These are phyloP conservation scores for Arenaria interpres DNA, from an alignment of 2,113 vertebrate species.

Conservation along the genomic window DNA sequence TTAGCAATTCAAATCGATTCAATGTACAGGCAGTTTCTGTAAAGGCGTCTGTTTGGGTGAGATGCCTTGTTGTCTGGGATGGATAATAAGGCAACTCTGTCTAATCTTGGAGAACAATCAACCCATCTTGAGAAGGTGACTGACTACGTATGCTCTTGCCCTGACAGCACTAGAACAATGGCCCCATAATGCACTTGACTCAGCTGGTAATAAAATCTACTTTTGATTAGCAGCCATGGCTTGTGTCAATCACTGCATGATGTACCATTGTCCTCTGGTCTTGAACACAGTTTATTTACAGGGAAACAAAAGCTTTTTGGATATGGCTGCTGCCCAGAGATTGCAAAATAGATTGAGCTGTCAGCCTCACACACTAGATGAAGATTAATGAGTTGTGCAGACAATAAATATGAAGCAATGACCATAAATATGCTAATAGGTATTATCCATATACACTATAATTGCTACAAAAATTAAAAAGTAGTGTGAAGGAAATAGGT, in stretches of 20 bases:
- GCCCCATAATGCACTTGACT: conserved; percentile 80
- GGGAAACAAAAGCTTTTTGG: conserved; percentile 87
- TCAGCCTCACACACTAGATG: conserved; percentile 93
- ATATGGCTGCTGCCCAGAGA: conserved; percentile 85
- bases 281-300: conserved; percentile 84
- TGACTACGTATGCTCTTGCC: conserved; percentile 79
- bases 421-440: conserved; percentile 99
- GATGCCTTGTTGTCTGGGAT: conserved; percentile 76
- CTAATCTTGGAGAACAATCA: conserved; percentile 86
- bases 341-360: conserved; percentile 99
- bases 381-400: conserved; percentile 97
- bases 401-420: conserved; percentile 98
- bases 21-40: conserved; percentile 70
- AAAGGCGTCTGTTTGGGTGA: conserved; percentile 78
- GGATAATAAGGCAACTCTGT: conserved; percentile 80
- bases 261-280: conserved; percentile 80
- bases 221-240: conserved; percentile 88
- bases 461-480: conserved; percentile 89
- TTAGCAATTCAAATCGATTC: conserved; percentile 83
- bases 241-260: conserved; percentile 89
- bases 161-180: conserved; percentile 79
- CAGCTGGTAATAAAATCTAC: conserved; percentile 91
- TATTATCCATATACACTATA: conserved; percentile 92
- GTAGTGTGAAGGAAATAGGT: conserved; percentile 80
- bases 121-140: conserved; percentile 84